Base-by-base conservation (phyloP, 2,113 vertebrate genomes). In the Aphyosemion australe region DNA sequence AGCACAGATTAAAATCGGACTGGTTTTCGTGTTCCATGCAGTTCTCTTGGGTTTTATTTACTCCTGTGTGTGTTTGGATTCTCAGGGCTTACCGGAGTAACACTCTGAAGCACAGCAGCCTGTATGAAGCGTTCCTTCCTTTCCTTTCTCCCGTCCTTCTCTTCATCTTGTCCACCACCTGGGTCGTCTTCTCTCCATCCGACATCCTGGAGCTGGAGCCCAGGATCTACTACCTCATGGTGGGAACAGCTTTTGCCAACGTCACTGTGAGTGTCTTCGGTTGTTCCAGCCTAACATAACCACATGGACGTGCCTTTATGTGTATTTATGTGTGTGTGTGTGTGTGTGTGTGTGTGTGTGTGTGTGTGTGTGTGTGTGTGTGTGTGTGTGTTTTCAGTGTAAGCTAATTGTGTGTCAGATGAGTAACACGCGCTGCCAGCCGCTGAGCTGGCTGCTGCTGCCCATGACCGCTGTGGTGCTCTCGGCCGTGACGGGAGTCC, bases 361-460 rank as follows among this genome's bases (percentile, higher is more conserved):
- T 41, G 18, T 54, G 18, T 16, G 7, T 1, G 18, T 7, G 18
- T 67, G 3, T 14, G 6, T 42, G 34, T 1, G 6, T 54, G 7
- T n/a, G 5, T 18, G 6, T 47, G 12, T 68, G 2, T 20, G 21
- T 39, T 56, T 72, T 26, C 92, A 99, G 97, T 99, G 97, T 87
- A 95, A 95, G 60, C 94, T 99, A 85, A 99, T 99, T 0, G 97
- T 99, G 76, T 98, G 97, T 73, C 97, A 99, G 85, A 99, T 99
- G 97, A 99, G 96, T 82, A 97, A 93, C 86, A 99, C 97, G 0
- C 93, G 96, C 2, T 99, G 97, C 78, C 95, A 94, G 77, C 83
- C 96, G 0, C 87, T 99, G 16, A 97, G 91, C 78, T 96, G 95
- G 94, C 78, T 99, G 88, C 80, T 99, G 84, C 63, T 95, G n/a